Percentiles rank a stretch among this genome's conserved stretches.
Conservation (phyloP, 2,797 vertebrate species). For the Microctenopoma lineatum region DNA sequence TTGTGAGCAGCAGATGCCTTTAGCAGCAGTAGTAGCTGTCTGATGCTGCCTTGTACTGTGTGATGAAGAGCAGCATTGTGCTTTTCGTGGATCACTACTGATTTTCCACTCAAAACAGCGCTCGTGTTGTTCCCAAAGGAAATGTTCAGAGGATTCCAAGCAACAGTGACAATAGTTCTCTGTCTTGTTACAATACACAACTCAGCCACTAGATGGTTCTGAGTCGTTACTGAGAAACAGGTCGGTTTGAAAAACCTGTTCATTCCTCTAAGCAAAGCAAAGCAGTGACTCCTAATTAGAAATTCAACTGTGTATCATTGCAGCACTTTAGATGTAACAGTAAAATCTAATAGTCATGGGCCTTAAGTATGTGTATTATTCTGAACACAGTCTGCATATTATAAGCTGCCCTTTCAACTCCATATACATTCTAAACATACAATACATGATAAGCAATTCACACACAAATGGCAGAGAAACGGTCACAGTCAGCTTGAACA, state of each 20-base stretch:
- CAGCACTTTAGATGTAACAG: background rate
- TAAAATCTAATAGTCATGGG: slow-evolving; percentile 5
- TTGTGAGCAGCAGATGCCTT: slow-evolving; percentile 21
- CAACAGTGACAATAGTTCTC: slow-evolving; percentile 1
- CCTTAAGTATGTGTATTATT: background rate
- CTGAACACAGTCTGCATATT: background rate
- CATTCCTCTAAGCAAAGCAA: background rate
- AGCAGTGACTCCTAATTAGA: background rate
- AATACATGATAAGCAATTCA: background rate
- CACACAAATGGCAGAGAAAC: slow-evolving; percentile 2
- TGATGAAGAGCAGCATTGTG: slow-evolving; percentile 54
- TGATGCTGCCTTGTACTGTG: slow-evolving; percentile 41
- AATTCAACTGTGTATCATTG: background rate
- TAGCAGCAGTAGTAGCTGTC: slow-evolving; percentile 4
- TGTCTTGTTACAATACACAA: slow-evolving; percentile 13
- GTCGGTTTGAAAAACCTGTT: background rate
- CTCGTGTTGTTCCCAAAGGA: background rate
- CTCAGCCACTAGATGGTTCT: slow-evolving; percentile 70
- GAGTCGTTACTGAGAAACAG: slow-evolving; percentile 19
- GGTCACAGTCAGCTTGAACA: slow-evolving; percentile 14
- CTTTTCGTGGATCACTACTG: slow-evolving; percentile 1
- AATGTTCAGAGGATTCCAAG: slow-evolving; percentile 19
- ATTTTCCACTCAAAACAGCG: slow-evolving; percentile 25
- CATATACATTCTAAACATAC: background rate
- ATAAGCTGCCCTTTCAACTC: background rate